Percentiles rank a stretch among this genome's conserved stretches.
Conservation (phyloP, 2,797 vertebrate genomes). For the Salarias fasciatus region DNA sequence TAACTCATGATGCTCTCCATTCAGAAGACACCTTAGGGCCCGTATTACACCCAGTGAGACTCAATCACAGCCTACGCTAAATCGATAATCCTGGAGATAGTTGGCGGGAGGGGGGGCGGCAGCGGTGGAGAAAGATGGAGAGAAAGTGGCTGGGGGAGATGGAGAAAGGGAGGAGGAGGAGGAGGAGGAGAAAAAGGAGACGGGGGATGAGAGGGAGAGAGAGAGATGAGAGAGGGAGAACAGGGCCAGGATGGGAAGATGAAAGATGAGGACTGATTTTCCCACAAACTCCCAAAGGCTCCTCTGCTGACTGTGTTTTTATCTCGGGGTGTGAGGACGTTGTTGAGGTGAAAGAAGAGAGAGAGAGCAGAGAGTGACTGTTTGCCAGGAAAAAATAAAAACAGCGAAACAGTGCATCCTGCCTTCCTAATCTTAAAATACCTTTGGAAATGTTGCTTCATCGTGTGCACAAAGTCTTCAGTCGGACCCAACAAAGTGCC, state of each 20-base stretch:
- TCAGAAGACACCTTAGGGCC: slow-evolving; percentile 82
- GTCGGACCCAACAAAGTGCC: neutral
- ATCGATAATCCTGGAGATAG: slow-evolving; percentile 83
- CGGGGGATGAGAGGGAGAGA: neutral
- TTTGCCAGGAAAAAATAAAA: slow-evolving; percentile 21
- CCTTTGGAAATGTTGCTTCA: neutral
- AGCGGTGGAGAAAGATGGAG: slow-evolving; percentile 42
- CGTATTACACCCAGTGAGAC: slow-evolving; percentile 80
- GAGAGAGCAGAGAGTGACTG: slow-evolving; percentile 21
- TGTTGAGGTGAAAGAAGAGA: slow-evolving; percentile 52
- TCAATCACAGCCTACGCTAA: slow-evolving; percentile 84
- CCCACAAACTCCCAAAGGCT: slow-evolving; percentile 76
- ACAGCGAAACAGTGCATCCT: neutral
- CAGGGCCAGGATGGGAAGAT: slow-evolving; percentile 64
- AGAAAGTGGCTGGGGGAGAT: slow-evolving; percentile 64
- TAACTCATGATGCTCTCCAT: slow-evolving; percentile 84
- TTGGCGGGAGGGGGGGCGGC: slow-evolving; percentile 60
- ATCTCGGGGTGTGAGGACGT: slow-evolving; percentile 66
- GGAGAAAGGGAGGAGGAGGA: slow-evolving; percentile 3
- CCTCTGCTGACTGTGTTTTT: slow-evolving; percentile 81
- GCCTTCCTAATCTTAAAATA: neutral
- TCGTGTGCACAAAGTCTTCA: neutral
- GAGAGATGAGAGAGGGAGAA: slow-evolving; percentile 29
- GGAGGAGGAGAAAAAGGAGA: slow-evolving; percentile 29
- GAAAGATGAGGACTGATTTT: slow-evolving; percentile 82